Percentiles rank a stretch among this genome's conserved stretches.
Conservation (phyloP, 2,113 vertebrate species). For the Pseudopodoces humilis region DNA sequence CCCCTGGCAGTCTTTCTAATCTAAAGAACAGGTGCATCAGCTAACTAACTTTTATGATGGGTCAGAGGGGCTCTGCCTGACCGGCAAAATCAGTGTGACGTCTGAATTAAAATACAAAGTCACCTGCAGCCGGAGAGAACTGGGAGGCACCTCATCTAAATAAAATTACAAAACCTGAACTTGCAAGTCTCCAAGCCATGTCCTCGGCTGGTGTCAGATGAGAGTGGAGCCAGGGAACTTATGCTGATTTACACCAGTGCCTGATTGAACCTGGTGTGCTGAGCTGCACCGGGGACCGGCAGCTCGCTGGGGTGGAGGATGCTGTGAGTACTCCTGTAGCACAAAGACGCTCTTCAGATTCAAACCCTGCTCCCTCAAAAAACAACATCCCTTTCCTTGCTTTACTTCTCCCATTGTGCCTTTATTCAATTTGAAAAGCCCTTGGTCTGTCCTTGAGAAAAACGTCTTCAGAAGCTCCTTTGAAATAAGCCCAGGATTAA, state of each 20-base stretch:
- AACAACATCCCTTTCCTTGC: neutral
- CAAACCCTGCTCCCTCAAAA: neutral
- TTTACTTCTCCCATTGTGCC: neutral
- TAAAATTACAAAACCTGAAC: neutral
- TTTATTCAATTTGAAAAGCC: neutral
- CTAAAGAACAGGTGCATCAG: neutral
- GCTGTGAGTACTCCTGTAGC: neutral
- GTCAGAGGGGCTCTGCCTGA: neutral
- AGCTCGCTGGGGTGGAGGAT: neutral
- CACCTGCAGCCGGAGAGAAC: neutral
- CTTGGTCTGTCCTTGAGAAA: neutral
- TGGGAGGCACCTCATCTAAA: neutral
- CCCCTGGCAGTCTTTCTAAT: neutral
- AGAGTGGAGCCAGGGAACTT: neutral
- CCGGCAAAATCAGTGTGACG: neutral
- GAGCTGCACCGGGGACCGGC: neutral
- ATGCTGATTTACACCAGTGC: neutral
- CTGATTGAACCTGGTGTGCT: neutral
- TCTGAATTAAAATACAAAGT: neutral
- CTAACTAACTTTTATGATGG: neutral
- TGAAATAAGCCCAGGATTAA: neutral
- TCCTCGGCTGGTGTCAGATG: neutral
- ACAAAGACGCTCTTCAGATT: neutral
- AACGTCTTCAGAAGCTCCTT: neutral
- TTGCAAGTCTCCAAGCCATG: neutral